Evolutionary conservation across 2,113 vertebrate genomes (phyloP).

Genomic region (Dasypus novemcinctus): DNA sequence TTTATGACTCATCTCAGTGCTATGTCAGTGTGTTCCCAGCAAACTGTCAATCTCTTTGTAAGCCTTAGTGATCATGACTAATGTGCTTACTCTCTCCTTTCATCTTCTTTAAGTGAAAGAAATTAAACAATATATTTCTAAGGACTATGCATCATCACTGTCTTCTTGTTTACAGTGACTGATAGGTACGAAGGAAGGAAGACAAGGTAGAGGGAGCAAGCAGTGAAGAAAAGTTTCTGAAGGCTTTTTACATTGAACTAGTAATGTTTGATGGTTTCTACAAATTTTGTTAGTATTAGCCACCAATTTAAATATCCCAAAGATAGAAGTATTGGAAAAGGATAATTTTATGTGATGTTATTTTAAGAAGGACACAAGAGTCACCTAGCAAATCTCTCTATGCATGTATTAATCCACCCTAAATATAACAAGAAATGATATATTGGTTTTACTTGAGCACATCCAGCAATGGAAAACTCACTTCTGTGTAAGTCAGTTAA

Average conservation of each 20-base stretch:
- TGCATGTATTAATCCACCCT: not conserved
- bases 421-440: not conserved
- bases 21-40: not conserved
- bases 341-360: not conserved
- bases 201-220: not conserved
- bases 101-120: not conserved
- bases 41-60: not conserved
- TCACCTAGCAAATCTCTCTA: not conserved
- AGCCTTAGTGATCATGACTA: not conserved
- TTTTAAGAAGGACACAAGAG: too few species aligned
- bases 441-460: not conserved
- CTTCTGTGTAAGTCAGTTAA: not conserved
- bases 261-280: not conserved
- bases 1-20: not conserved
- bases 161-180: not conserved
- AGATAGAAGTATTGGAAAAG: not conserved
- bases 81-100: not conserved
- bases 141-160: not conserved
- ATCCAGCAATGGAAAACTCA: not conserved
- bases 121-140: not conserved
- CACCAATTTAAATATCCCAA: not conserved
- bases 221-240: not conserved
- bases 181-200: rapidly evolving
- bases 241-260: not conserved
- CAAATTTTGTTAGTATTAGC: not conserved